Evolutionary conservation across 2,797 vertebrate species (phyloP).

Genomic region (Thunnus albacares): DNA sequence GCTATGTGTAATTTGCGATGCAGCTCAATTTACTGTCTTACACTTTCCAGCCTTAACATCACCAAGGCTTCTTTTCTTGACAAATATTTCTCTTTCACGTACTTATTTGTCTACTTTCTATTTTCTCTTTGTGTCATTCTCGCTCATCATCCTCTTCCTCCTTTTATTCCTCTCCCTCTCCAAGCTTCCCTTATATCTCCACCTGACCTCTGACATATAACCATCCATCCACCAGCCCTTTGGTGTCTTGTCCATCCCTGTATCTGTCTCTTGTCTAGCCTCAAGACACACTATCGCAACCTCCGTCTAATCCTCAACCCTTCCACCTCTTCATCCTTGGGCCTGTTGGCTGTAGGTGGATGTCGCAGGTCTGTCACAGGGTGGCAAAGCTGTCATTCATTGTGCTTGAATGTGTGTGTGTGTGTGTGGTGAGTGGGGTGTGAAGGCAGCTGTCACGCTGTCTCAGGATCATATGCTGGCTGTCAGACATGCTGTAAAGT

Average conservation of each 20-base stretch:
- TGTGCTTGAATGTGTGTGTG: constrained; percentile 31
- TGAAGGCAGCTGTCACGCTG: constrained; percentile 81
- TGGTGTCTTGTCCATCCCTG: constrained; percentile 63
- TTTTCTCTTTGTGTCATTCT: background rate
- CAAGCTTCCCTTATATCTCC: constrained; percentile 32
- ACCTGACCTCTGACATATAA: constrained; percentile 48
- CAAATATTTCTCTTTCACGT: background rate
- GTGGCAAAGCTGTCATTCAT: constrained; percentile 75
- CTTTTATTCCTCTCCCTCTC: constrained; percentile 12
- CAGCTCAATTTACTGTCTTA: background rate
- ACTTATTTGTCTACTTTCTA: background rate
- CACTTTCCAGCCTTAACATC: background rate
- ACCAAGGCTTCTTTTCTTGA: background rate
- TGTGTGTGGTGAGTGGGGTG: constrained; percentile 50
- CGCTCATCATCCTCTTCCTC: background rate
- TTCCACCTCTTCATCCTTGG: constrained; percentile 62
- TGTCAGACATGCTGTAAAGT: constrained; percentile 78
- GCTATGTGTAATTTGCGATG: background rate
- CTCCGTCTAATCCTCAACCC: constrained; percentile 57
- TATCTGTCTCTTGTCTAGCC: constrained; percentile 69
- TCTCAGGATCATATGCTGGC: constrained; percentile 87
- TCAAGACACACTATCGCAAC: constrained; percentile 47
- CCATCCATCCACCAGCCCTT: constrained; percentile 50
- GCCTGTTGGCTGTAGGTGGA: constrained; percentile 67
- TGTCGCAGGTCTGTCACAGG: constrained; percentile 65